A percentile compares a stretch with the other conserved stretches of the same genome.
phyloP scores from a whole-genome alignment of 2,797 vertebrate species.

The Pangasius krempfi region DNA sequence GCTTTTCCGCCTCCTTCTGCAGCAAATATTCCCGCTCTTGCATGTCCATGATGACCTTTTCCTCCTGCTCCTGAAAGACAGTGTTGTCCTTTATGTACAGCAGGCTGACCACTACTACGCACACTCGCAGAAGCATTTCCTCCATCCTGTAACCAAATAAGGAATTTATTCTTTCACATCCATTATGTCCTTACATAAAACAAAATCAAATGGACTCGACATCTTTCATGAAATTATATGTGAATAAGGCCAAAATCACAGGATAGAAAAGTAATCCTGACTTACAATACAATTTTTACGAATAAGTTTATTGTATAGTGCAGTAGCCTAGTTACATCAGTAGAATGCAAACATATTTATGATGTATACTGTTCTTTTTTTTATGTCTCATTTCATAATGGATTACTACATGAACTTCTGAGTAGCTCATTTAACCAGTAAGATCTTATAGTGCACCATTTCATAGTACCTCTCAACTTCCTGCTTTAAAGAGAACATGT shows the following conservation, averaged over 20 bases:
- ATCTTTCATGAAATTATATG: neutral
- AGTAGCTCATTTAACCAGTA: neutral
- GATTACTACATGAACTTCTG: neutral
- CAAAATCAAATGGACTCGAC: neutral
- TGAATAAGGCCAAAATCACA: neutral
- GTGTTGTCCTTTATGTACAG: conserved; percentile 78
- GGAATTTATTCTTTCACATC: neutral
- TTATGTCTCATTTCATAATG: neutral
- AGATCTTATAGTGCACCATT: neutral
- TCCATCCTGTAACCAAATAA: conserved; percentile 74
- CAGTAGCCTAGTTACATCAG: neutral
- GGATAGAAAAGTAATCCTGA: neutral
- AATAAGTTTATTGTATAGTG: neutral
- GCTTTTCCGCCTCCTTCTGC: conserved; percentile 67
- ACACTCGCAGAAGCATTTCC: conserved; percentile 78
- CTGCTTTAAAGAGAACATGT: conserved; percentile 26
- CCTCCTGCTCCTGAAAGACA: conserved; percentile 69
- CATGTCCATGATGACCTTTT: conserved; percentile 71
- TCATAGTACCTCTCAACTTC: conserved; percentile 20
- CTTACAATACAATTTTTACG: neutral
- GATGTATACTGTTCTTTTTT: neutral
- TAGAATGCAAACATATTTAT: neutral
- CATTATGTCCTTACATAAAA: neutral
- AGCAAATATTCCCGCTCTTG: conserved; percentile 74
- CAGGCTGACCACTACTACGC: conserved; percentile 83